phyloP scores from a whole-genome alignment of 2,888 invertebrate genomes.

The Tridacna crocea region DNA sequence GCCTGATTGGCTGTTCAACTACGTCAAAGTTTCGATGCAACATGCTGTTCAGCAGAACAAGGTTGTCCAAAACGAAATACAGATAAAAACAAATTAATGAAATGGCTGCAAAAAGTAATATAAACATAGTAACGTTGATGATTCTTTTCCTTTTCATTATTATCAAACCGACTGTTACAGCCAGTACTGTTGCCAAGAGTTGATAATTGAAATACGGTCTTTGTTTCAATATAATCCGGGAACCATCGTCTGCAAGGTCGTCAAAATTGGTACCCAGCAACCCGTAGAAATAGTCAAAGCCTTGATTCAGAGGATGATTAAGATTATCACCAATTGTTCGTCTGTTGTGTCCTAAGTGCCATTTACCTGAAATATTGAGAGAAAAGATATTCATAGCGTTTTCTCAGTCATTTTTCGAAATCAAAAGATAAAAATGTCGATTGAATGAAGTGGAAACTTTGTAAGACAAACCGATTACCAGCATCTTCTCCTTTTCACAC shows the following conservation, averaged over 20 bases:
- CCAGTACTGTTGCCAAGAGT: conserved; percentile 41
- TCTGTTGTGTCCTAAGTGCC: conserved; percentile 85
- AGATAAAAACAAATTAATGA: conserved; percentile 32
- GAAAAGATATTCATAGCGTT: too few species aligned
- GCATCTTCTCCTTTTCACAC: too few species aligned
- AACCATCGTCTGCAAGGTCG: conserved; percentile 68
- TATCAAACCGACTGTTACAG: conserved; percentile 39
- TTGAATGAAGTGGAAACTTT: too few species aligned
- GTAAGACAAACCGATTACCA: too few species aligned
- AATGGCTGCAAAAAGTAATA: conserved; percentile 38
- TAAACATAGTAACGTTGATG: conserved; percentile 32
- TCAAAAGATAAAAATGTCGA: too few species aligned
- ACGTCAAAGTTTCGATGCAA: conserved; percentile 83
- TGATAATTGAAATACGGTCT: conserved; percentile 52
- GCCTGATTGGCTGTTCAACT: conserved; percentile 85
- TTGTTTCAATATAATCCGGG: conserved; percentile 46
- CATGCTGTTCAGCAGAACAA: conserved; percentile 77
- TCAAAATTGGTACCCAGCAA: conserved; percentile 82
- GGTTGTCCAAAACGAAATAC: conserved; percentile 53
- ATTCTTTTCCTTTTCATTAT: conserved; percentile 44
- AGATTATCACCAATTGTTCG: conserved; percentile 73
- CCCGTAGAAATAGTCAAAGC: conserved; percentile 85
- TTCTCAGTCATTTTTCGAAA: too few species aligned
- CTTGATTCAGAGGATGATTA: conserved; percentile 83
- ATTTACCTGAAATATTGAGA: conserved; percentile 83